Evolutionary conservation across 2,888 invertebrate genomes (phyloP).

Genomic region (Mythimna pallens): DNA sequence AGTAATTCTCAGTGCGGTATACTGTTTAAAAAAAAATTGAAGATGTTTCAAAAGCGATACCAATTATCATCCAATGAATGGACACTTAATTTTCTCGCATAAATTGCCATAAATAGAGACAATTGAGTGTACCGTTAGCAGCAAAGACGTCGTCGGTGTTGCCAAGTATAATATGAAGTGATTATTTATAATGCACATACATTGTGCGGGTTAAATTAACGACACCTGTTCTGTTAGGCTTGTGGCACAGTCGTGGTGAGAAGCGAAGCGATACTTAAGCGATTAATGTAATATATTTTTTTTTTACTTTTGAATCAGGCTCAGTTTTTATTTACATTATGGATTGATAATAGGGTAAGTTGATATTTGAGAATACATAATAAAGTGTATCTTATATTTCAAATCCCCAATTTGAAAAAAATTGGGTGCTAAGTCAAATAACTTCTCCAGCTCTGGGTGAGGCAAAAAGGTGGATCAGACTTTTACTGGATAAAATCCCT

Average conservation of each 20-base stretch:
- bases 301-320: too few relatives aligned
- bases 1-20: too few relatives aligned
- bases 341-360: too few relatives aligned
- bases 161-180: conserved; percentile 71
- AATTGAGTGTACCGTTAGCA: conserved; percentile 56
- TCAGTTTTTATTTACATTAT: too few relatives aligned
- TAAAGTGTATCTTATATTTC: too few relatives aligned
- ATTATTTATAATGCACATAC: conserved; percentile 74
- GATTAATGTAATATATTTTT: too few relatives aligned
- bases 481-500: too few relatives aligned
- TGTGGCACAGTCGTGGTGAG: neutral
- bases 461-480: too few relatives aligned
- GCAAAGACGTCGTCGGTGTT: conserved; percentile 41
- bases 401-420: too few relatives aligned
- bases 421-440: too few relatives aligned
- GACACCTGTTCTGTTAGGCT: conserved; percentile 66
- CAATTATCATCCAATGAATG: conserved; percentile 18
- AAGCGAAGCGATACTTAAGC: conserved; percentile 15
- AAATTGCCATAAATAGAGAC: conserved; percentile 59
- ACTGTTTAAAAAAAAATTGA: neutral
- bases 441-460: too few relatives aligned
- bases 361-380: too few relatives aligned
- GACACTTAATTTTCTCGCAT: conserved; percentile 14
- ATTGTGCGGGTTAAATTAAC: conserved; percentile 80
- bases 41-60: conserved; percentile 14